Evolutionary conservation across 2,113 vertebrate species (phyloP).

Genomic region (Myodes glareolus): DNA sequence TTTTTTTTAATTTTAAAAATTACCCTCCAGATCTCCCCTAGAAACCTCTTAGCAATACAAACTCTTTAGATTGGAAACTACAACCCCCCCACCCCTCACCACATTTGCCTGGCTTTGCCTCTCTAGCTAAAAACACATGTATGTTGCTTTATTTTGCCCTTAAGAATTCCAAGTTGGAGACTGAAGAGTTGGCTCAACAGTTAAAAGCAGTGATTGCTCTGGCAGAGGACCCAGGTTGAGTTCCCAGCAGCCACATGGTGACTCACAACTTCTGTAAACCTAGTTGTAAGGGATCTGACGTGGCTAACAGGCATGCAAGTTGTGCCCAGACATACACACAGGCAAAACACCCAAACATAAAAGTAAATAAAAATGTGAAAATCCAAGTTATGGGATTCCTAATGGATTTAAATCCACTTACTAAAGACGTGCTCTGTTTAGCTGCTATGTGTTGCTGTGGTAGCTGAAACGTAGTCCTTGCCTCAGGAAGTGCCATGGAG

Average conservation of each 20-base stretch:
- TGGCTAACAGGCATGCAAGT: background rate
- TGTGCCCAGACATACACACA: background rate
- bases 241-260: background rate
- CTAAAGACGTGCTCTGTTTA: background rate
- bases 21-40: background rate
- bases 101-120: background rate
- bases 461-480: background rate
- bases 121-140: background rate
- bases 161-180: background rate
- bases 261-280: background rate
- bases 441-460: background rate
- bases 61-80: background rate
- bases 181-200: background rate
- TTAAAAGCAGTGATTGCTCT: background rate
- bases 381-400: background rate
- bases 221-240: background rate
- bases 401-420: background rate
- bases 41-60: background rate
- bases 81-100: no score
- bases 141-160: background rate
- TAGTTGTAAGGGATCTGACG: background rate
- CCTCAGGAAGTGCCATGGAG: background rate
- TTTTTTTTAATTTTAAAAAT: constrained; percentile 35
- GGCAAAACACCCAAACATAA: background rate
- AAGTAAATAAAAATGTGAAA: background rate